Conservation (phyloP, 2,797 vertebrate genomes). For the Dallia pectoralis region DNA sequence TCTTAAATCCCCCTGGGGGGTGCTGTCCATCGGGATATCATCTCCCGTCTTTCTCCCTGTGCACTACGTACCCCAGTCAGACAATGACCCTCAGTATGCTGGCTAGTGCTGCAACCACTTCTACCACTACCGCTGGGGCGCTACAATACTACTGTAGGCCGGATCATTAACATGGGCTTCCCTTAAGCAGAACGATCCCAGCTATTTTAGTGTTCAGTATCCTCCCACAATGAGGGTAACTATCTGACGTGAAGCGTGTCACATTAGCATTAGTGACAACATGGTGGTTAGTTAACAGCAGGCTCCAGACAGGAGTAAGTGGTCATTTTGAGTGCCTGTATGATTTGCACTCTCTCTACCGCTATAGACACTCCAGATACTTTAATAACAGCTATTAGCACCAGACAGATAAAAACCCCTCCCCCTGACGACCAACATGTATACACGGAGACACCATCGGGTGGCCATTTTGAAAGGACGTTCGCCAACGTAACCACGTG, state of each 20-base stretch:
- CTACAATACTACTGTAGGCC: conserved; percentile 16
- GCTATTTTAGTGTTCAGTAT: conserved; percentile 12
- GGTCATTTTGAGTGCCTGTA: neutral
- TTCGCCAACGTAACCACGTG: neutral
- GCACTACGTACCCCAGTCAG: neutral
- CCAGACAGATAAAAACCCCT: neutral
- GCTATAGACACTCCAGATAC: neutral
- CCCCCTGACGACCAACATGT: neutral
- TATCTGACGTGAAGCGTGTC: conserved; percentile 23
- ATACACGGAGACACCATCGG: too few relatives aligned
- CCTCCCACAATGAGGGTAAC: conserved; percentile 26
- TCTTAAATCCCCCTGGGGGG: neutral
- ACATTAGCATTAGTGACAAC: conserved; percentile 23
- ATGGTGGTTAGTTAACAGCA: neutral
- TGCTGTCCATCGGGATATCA: neutral
- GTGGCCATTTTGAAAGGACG: conserved; percentile 12
- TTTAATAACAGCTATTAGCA: neutral
- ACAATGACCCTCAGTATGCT: neutral
- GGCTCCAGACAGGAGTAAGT: neutral
- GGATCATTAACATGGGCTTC: conserved; percentile 61
- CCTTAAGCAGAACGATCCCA: conserved; percentile 35
- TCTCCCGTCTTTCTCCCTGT: neutral
- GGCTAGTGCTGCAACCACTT: neutral
- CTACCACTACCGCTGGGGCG: too few relatives aligned
- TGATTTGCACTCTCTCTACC: neutral